Evolutionary conservation across 2,797 vertebrate species (phyloP).

Genomic region (Sebastes trivittatus): DNA sequence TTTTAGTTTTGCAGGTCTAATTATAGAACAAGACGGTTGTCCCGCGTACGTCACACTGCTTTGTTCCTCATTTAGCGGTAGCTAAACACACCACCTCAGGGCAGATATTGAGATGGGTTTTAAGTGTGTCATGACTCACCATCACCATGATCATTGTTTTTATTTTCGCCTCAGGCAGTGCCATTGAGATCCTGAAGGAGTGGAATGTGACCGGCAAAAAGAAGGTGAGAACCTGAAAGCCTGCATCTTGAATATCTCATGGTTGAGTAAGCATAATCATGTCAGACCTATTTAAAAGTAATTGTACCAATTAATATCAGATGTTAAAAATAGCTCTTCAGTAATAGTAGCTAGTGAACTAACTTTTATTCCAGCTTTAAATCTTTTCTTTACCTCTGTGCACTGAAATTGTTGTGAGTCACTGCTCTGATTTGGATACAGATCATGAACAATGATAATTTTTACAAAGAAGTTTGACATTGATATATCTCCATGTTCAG

Average conservation of each 20-base stretch:
- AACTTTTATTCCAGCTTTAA: background rate
- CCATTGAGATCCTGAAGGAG: constrained; percentile 94
- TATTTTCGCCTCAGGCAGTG: constrained; percentile 83
- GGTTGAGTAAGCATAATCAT: background rate
- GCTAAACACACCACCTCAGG: constrained; percentile 10
- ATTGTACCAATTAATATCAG: background rate
- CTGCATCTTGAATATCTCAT: background rate
- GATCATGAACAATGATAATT: background rate
- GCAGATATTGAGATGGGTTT: background rate
- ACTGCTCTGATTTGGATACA: background rate
- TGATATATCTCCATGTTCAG: constrained; percentile 57
- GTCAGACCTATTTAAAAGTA: accelerated
- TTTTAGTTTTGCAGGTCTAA: constrained; percentile 38
- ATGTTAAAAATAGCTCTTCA: background rate
- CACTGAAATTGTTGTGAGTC: background rate
- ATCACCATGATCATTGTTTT: constrained; percentile 17
- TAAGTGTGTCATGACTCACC: background rate
- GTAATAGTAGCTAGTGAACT: background rate
- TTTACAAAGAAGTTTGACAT: constrained; percentile 8
- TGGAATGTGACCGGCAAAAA: constrained; percentile 97
- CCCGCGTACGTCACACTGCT: constrained; percentile 28
- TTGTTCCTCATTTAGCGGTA: constrained; percentile 10
- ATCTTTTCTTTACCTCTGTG: background rate
- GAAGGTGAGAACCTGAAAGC: constrained; percentile 82
- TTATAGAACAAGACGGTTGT: constrained; percentile 42